A percentile compares a stretch with the other conserved stretches of the same genome.
Evolutionary conservation across 2,797 vertebrate species (phyloP).

Genomic region (Ptychobarbus kaznakovi): DNA sequence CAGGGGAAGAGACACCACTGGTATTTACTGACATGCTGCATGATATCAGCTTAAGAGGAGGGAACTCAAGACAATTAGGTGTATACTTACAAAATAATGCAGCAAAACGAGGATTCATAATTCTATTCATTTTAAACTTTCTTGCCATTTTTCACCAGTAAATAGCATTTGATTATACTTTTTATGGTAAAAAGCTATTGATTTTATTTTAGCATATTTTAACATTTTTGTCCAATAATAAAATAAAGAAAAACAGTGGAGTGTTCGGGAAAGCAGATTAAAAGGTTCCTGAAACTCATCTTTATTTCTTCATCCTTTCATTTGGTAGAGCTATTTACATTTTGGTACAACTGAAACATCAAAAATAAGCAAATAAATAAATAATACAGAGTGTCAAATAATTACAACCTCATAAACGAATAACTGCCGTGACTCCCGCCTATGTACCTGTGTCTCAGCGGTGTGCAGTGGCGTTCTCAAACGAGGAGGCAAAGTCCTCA

Average conservation of each 20-base stretch:
- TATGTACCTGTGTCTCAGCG: too few species aligned
- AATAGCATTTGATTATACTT: neutral
- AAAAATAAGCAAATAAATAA: too few species aligned
- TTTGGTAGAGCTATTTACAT: neutral
- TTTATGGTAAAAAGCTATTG: neutral
- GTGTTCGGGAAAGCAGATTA: neutral
- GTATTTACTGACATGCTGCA: constrained; percentile 44
- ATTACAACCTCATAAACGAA: too few species aligned
- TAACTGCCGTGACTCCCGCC: too few species aligned
- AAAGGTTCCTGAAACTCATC: too few species aligned
- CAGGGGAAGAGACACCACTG: constrained; percentile 36
- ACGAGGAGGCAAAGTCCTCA: too few species aligned
- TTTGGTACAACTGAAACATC: too few species aligned
- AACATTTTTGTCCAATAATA: neutral
- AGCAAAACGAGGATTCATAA: neutral
- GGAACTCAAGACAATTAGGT: constrained; percentile 8
- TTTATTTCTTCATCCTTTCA: too few species aligned
- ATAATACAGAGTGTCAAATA: too few species aligned
- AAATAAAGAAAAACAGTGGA: neutral
- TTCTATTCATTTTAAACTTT: neutral
- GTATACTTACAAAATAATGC: neutral
- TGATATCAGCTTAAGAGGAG: constrained; percentile 38
- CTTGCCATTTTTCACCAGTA: neutral
- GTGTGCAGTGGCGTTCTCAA: too few species aligned
- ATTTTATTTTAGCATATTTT: neutral